A percentile compares a stretch with the other conserved stretches of the same genome.
These are phyloP conservation scores for Perccottus glenii DNA, from an alignment of 2,113 vertebrate genomes.

Conservation along the genomic window DNA sequence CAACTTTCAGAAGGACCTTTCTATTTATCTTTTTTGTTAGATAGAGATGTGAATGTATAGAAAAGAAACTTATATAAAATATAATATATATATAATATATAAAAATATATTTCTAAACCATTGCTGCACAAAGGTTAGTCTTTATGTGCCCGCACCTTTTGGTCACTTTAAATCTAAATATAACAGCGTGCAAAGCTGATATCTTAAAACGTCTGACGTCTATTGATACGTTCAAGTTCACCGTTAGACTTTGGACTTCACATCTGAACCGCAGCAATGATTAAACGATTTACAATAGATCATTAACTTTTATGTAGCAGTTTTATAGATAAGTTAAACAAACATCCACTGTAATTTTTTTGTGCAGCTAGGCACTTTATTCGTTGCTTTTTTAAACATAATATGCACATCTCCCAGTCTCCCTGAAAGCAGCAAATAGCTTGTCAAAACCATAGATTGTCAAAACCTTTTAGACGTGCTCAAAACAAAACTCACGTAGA, in stretches of 20 bases:
- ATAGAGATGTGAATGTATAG: too few species aligned
- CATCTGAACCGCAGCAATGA: not conserved
- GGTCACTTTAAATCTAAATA: conserved; percentile 80
- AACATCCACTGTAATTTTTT: too few species aligned
- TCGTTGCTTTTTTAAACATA: not conserved
- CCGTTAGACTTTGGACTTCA: not conserved
- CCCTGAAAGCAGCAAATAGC: conserved; percentile 48
- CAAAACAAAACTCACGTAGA: conserved; percentile 7
- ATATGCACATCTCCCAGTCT: conserved; percentile 5
- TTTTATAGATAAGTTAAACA: too few species aligned
- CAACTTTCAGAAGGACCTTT: not conserved
- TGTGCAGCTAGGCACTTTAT: too few species aligned
- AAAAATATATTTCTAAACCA: too few species aligned
- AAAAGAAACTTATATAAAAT: too few species aligned
- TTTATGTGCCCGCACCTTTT: conserved; percentile 1
- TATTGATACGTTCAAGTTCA: conserved; percentile 46
- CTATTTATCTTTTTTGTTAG: conserved; percentile 22
- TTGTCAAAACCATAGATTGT: too few species aligned
- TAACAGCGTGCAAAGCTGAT: conserved; percentile 67
- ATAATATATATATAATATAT: too few species aligned
- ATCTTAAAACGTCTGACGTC: conserved; percentile 36
- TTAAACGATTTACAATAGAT: too few species aligned
- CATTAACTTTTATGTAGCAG: too few species aligned
- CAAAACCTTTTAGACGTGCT: conserved; percentile 7
- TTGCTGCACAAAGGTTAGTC: not conserved